Percentiles rank a stretch among this genome's conserved stretches.
Evolutionary conservation across 1,140 invertebrate genomes (phyloP).

Genomic region (Aphidius ervi): DNA sequence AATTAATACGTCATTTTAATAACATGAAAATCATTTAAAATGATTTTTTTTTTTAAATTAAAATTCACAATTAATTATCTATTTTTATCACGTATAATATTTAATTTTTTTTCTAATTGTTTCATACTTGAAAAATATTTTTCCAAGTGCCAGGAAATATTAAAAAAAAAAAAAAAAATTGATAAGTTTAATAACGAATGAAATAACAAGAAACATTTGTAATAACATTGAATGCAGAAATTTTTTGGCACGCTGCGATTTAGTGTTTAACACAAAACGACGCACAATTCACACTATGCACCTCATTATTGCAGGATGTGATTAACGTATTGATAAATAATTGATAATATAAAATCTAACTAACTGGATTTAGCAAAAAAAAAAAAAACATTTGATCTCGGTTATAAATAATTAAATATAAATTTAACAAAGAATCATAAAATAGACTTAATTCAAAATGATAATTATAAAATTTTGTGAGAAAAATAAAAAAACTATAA

Average conservation of each 20-base stretch:
- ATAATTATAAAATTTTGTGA: background rate
- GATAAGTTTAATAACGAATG: background rate
- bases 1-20: no score
- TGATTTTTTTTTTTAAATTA: no score
- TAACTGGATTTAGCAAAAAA: constrained; percentile 28
- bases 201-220: no score
- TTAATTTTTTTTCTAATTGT: no score
- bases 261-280: constrained; percentile 46
- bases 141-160: constrained; percentile 1
- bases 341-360: constrained; percentile 27
- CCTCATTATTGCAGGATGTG: constrained; percentile 51
- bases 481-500: background rate
- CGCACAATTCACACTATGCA: constrained; percentile 53
- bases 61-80: no score
- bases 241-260: constrained; percentile 16
- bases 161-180: constrained; percentile 11
- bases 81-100: no score
- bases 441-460: background rate
- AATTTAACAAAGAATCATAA: constrained; percentile 3
- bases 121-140: background rate
- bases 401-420: constrained; percentile 24
- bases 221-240: no score
- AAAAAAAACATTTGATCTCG: constrained; percentile 29
- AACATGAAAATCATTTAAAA: no score
- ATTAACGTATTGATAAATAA: constrained; percentile 25